phyloP scores from a whole-genome alignment of 2,888 invertebrate species.

The Mechanitis mazaeus region DNA sequence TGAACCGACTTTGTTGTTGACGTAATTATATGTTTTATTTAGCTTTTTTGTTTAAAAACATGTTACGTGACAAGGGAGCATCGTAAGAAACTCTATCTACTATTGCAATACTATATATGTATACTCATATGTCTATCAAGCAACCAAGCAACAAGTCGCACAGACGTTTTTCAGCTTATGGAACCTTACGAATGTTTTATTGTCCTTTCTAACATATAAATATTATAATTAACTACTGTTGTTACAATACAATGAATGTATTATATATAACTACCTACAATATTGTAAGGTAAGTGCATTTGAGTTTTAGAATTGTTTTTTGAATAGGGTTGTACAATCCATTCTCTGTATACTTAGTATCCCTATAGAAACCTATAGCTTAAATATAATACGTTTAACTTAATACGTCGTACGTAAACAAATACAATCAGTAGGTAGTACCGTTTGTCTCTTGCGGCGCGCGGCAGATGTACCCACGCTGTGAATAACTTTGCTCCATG shows the following conservation, averaged over 20 bases:
- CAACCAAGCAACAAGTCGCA: constrained; percentile 61
- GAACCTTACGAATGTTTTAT: constrained; percentile 47
- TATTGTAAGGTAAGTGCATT: constrained; percentile 17
- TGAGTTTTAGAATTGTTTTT: background rate
- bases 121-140: no score
- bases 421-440: constrained; percentile 50
- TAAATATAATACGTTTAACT: constrained; percentile 23
- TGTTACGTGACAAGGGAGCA: constrained; percentile 25
- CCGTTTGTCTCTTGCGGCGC: constrained; percentile 43
- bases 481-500: constrained; percentile 44
- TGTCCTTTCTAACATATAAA: constrained; percentile 35
- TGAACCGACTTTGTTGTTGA: constrained; percentile 17
- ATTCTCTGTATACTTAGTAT: constrained; percentile 16
- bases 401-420: constrained; percentile 48
- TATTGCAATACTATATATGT: no score
- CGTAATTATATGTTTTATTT: constrained; percentile 7
- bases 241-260: constrained; percentile 13
- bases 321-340: constrained; percentile 7
- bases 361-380: constrained; percentile 13
- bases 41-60: constrained; percentile 27
- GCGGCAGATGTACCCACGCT: constrained; percentile 35
- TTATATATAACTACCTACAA: constrained; percentile 22
- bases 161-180: constrained; percentile 34
- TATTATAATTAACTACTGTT: constrained; percentile 10
- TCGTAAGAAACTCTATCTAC: no score